A percentile compares a stretch with the other conserved stretches of the same genome.
phyloP scores from a whole-genome alignment of 1,140 invertebrate genomes.

The Leguminivora glycinivorella region DNA sequence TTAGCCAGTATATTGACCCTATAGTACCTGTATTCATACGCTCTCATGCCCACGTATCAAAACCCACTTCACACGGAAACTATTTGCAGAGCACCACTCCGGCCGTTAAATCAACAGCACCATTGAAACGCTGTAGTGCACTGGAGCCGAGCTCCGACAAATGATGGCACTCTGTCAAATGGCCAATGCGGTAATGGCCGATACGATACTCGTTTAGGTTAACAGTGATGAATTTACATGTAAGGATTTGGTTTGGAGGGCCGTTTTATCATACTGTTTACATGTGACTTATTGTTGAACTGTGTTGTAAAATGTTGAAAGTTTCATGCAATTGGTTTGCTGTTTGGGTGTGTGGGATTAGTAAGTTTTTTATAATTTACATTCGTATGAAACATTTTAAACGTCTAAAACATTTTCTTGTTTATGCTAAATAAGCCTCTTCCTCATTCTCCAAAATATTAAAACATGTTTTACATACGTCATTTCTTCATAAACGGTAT shows the following conservation, averaged over 20 bases:
- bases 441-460: no score
- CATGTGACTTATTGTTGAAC: no score
- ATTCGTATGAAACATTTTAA: no score
- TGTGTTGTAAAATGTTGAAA: no score
- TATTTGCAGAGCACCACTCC: constrained; percentile 3
- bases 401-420: no score
- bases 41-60: not conserved
- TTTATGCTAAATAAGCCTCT: no score
- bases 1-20: not conserved
- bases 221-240: not conserved
- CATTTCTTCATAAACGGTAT: no score
- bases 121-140: constrained; percentile 11
- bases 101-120: constrained; percentile 2
- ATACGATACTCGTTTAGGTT: constrained; percentile 10
- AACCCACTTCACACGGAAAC: not conserved
- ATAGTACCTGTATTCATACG: not conserved
- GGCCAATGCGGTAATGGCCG: constrained; percentile 6
- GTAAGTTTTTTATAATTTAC: no score
- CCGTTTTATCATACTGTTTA: no score
- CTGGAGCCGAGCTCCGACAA: not conserved
- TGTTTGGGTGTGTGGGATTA: not conserved
- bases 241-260: not conserved
- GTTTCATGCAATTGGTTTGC: no score
- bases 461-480: no score
- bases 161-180: constrained; percentile 14